Base-by-base conservation (phyloP, 1,140 invertebrate species). In the Drosophila funebris region DNA sequence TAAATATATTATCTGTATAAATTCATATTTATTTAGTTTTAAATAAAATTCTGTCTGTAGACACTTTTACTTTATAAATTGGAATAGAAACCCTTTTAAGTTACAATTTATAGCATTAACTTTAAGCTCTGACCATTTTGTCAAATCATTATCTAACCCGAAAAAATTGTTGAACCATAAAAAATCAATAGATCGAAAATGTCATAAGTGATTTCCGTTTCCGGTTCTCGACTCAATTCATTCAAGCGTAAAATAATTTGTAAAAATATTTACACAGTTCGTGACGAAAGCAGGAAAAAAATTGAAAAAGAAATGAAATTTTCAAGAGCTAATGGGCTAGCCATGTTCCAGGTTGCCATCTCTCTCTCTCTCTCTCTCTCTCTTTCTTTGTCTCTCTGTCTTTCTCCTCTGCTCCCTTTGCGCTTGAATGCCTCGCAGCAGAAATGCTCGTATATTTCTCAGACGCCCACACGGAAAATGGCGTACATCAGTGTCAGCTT, bases 161-260 rank as follows among this genome's bases (percentile, higher is more conserved):
- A 50, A 85, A 71, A 74, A 53, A 13, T 57, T 54, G 62, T 22
- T 87, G 82, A 87, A 87, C 78, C 82, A 82, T 78, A 72, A 87
- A 75, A 75, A 87, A 85, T 85, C 81, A 82, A 87, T 87, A 82
- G 78, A 72, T 71, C 58, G 54, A 76, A 68, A 87, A 87, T 88
- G 83, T 87, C 83, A 87, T 88, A 87, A 87, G 82, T 87, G 78
- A 87, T 87, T 85, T 85, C 81, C 82, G 64, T 33, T 81, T 61
- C 82, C 81, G 82, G 62, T 85, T 77, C 56, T 64, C 69, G 73
- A 57, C 52, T 66, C 36, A 66, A 64, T 75, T 61, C 74, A 87
- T 64, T 87, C 82, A 82, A 78, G 82, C 82, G 82, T 78, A 44
- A 85, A 85, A 85, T 87, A 82, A 85, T 85, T 85, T 85, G 71